Conservation (phyloP, 2,888 invertebrate genomes). For the Xestia sexstrigata region DNA sequence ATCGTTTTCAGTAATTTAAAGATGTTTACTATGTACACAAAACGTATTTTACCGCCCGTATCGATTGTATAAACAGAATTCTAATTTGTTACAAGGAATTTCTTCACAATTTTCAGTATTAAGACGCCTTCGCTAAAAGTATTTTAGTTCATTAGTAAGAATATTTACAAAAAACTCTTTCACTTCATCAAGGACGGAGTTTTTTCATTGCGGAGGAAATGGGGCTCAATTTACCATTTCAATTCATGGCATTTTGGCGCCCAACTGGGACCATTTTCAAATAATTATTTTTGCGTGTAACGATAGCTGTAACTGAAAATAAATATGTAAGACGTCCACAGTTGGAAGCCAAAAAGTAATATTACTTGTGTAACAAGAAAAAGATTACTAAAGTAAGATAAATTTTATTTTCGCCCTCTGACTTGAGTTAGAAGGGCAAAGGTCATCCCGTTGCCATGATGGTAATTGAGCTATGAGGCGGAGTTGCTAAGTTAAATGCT, state of each 20-base stretch:
- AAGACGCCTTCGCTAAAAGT: constrained; percentile 23
- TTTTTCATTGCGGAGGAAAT: constrained; percentile 38
- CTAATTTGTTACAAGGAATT: constrained; percentile 36
- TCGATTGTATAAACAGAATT: constrained; percentile 47
- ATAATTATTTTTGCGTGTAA: constrained; percentile 19
- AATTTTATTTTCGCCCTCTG: constrained; percentile 48
- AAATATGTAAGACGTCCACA: constrained; percentile 17
- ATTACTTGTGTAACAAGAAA: constrained; percentile 55
- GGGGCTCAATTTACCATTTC: constrained; percentile 21
- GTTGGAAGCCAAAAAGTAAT: constrained; percentile 53
- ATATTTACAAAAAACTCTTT: constrained; percentile 46
- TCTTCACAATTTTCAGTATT: constrained; percentile 39
- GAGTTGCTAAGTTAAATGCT: constrained; percentile 55
- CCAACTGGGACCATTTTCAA: constrained; percentile 43
- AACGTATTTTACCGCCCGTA: constrained; percentile 32
- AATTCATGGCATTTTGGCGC: constrained; percentile 45
- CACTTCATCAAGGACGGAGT: constrained; percentile 40
- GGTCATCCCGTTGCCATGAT: constrained; percentile 59
- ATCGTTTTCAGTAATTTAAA: constrained; percentile 34
- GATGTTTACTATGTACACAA: constrained; percentile 45
- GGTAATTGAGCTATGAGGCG: constrained; percentile 44
- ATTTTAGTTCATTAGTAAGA: constrained; percentile 56
- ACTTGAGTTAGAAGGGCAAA: constrained; percentile 52
- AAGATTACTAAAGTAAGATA: constrained; percentile 54
- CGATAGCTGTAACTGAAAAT: constrained; percentile 10